These are phyloP conservation scores for Elysia crispata DNA, from an alignment of 2,888 invertebrate genomes.

Conservation along the genomic window DNA sequence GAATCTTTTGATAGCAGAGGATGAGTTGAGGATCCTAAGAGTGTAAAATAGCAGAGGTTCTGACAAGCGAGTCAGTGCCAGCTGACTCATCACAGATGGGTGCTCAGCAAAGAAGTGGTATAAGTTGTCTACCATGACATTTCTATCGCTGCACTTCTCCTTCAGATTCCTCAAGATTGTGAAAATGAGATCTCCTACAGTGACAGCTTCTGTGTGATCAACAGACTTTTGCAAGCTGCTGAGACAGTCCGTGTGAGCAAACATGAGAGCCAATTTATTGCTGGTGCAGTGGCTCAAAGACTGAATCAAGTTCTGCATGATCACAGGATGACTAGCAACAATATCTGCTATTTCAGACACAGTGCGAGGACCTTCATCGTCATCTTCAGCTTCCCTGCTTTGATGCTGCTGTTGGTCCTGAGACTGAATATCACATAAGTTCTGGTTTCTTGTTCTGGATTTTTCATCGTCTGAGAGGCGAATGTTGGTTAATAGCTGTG, in stretches of 20 bases:
- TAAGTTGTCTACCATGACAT: slow-evolving; percentile 87
- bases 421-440: not conserved
- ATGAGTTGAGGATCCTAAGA: slow-evolving; percentile 87
- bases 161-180: slow-evolving; percentile 88
- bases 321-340: slow-evolving; percentile 80
- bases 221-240: slow-evolving; percentile 62
- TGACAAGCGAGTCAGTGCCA: slow-evolving; percentile 83
- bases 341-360: slow-evolving; percentile 67
- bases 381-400: slow-evolving; percentile 26
- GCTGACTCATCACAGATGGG: slow-evolving; percentile 47
- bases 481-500: slow-evolving; percentile 34
- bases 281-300: slow-evolving; percentile 88
- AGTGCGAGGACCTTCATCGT: not conserved
- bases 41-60: slow-evolving; percentile 92
- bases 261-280: slow-evolving; percentile 84
- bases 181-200: slow-evolving; percentile 92
- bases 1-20: slow-evolving; percentile 86
- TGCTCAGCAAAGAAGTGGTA: slow-evolving; percentile 83
- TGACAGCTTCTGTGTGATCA: slow-evolving; percentile 80
- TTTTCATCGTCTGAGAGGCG: slow-evolving; percentile 76
- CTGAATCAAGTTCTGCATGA: slow-evolving; percentile 89
- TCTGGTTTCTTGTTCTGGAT: slow-evolving; percentile 55
- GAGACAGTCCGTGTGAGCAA: slow-evolving; percentile 78
- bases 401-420: slow-evolving; percentile 25
- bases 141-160: slow-evolving; percentile 86